Evolutionary conservation across 2,113 vertebrate genomes (phyloP).

Genomic region (Stictonetta naevosa): DNA sequence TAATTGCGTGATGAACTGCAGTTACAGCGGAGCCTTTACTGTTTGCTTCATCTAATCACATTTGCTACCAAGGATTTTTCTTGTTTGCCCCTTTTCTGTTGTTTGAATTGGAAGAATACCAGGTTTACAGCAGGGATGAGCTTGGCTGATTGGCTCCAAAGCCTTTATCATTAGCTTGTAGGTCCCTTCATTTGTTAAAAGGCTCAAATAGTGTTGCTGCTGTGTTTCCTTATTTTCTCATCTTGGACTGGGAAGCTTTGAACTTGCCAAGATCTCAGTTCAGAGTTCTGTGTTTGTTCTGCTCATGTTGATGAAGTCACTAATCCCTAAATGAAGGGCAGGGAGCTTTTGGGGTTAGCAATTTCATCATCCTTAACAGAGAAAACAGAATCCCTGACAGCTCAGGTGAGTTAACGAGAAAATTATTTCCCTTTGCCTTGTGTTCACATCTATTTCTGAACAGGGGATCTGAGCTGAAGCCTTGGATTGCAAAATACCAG

Average conservation of each 20-base stretch:
- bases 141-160: background rate
- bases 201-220: background rate
- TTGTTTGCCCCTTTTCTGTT: background rate
- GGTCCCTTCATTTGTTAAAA: background rate
- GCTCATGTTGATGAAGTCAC: constrained; percentile 29
- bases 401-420: background rate
- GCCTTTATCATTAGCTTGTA: background rate
- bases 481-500: background rate
- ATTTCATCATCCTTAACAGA: constrained; percentile 31
- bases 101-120: background rate
- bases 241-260: background rate
- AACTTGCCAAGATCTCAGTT: background rate
- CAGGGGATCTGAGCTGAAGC: background rate
- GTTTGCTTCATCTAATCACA: constrained; percentile 46
- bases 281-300: background rate
- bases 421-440: background rate
- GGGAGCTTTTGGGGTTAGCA: constrained; percentile 2
- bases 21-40: background rate
- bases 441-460: background rate
- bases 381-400: constrained; percentile 5
- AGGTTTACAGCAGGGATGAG: background rate
- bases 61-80: constrained; percentile 32
- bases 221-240: background rate
- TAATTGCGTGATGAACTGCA: constrained; percentile 52
- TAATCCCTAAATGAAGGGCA: constrained; percentile 62